These are phyloP conservation scores for Centropyge bicolor DNA, from an alignment of 2,797 vertebrate species.

Conservation along the genomic window DNA sequence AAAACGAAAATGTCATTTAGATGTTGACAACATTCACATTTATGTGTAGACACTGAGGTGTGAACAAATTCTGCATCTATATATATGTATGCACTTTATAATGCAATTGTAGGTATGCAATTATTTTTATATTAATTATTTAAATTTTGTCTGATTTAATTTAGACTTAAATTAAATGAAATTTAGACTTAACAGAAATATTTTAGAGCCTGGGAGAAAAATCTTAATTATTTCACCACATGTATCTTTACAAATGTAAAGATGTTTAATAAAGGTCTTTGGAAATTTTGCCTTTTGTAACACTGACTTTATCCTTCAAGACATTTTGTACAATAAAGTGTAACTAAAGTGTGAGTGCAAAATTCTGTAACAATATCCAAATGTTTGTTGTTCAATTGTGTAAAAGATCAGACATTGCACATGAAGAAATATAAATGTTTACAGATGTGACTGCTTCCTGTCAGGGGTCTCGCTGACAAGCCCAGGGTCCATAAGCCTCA, in stretches of 20 bases:
- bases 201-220: no score
- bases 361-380: neutral
- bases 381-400: neutral
- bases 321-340: neutral
- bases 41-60: neutral
- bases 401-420: neutral
- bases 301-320: neutral
- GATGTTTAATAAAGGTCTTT: neutral
- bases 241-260: neutral
- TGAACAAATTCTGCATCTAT: neutral
- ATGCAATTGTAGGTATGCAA: conserved; percentile 31
- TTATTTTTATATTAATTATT: no score
- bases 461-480: conserved; percentile 57
- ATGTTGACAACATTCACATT: conserved; percentile 2
- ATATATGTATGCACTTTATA: conserved; percentile 42
- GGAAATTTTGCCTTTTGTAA: neutral
- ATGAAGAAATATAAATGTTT: neutral
- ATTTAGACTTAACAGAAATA: no score
- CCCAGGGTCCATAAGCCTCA: conserved; percentile 54
- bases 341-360: neutral
- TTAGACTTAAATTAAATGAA: no score
- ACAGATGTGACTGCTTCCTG: neutral
- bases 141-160: no score
- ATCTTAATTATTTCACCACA: no score
- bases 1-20: neutral